Base-by-base conservation (phyloP, 2,113 vertebrate species). In the Clarias batrachus region DNA sequence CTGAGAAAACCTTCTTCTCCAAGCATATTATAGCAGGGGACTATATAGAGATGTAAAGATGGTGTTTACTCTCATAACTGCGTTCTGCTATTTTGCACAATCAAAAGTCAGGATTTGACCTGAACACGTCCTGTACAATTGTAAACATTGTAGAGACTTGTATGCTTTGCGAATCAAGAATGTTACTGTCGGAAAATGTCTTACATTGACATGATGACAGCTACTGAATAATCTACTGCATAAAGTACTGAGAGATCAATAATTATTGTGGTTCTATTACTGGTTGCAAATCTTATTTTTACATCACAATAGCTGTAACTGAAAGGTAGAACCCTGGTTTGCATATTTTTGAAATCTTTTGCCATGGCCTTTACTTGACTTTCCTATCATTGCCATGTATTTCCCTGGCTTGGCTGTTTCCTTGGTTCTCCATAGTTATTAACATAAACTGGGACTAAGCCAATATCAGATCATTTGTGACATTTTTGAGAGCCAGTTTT, bases 401-500 rank as follows among this genome's bases (percentile, higher is more conserved):
- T 54, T n/a, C 71, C 59, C 85, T 60, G 68, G 27, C 65, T 71
- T 56, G 73, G 56, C 66, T 41, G 19, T 12, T 3, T 77, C 41
- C 17, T 17, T 65, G 23, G 25, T 59, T 27, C 23, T 73, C 79
- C 56, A n/a, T 82, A 6, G 54, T 84, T 81, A 71, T 70, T 71
- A 84, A 27, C 7, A 71, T 48, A 60, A 54, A 27, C 59, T 12
- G 62, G 60, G 68, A 54, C 52, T 5, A n/a, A 71, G 16, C 60
- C 56, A 30, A 52, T 74, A 19, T 48, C 68, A 83, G 62, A 78
- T 87, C 54, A 87, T 37, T 52, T 41, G 73, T 79, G 81, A 79
- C 73, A 83, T 83, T 83, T 85, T 57, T 19, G 60, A 57, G 52
- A 87, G 73, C 52, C 81, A 41, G 21, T 77, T 87, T 83, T 11